Percentiles rank a stretch among this genome's conserved stretches.
These are phyloP conservation scores for Percopsis omiscomaycus DNA, from an alignment of 2,797 vertebrate genomes.

Conservation along the genomic window DNA sequence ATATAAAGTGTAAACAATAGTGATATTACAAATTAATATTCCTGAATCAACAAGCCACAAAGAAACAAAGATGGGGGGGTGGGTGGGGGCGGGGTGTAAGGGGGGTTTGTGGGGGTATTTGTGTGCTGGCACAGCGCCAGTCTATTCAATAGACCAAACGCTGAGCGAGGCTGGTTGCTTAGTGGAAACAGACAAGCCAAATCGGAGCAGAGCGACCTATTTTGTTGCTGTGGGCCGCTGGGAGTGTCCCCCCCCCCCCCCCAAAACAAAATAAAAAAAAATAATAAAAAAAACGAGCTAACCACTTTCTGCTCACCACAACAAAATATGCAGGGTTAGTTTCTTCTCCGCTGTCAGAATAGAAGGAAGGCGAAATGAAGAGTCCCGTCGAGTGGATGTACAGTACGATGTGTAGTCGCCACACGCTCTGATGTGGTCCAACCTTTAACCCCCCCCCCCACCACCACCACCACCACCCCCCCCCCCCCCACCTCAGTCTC, in stretches of 20 bases:
- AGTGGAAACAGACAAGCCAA: slow-evolving; percentile 89
- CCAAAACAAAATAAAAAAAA: neutral
- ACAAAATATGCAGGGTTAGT: neutral
- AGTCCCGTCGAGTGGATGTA: neutral
- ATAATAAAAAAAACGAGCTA: too few relatives aligned
- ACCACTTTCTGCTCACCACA: neutral
- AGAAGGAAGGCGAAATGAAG: neutral
- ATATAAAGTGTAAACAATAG: slow-evolving; percentile 62
- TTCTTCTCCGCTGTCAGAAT: neutral
- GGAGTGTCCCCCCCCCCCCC: slow-evolving; percentile 66
- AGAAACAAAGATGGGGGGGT: neutral
- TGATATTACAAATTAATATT: slow-evolving; percentile 78
- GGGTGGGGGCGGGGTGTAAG: too few relatives aligned
- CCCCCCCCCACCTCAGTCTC: slow-evolving; percentile 36
- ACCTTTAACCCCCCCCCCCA: slow-evolving; percentile 72
- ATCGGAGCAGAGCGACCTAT: slow-evolving; percentile 94
- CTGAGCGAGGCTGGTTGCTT: slow-evolving; percentile 84
- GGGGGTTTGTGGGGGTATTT: slow-evolving; percentile 71
- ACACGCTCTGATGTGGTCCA: slow-evolving; percentile 95
- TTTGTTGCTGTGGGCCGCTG: slow-evolving; percentile 88
- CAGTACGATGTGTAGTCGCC: slow-evolving; percentile 75
- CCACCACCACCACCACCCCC: too few relatives aligned
- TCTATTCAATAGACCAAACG: slow-evolving; percentile 80
- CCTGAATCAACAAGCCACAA: slow-evolving; percentile 82
- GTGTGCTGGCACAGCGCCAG: slow-evolving; percentile 85